Evolutionary conservation across 2,113 vertebrate species (phyloP), one percentile per base, ranked within the genome.

Genomic region (Onychostruthus taczanowskii): DNA sequence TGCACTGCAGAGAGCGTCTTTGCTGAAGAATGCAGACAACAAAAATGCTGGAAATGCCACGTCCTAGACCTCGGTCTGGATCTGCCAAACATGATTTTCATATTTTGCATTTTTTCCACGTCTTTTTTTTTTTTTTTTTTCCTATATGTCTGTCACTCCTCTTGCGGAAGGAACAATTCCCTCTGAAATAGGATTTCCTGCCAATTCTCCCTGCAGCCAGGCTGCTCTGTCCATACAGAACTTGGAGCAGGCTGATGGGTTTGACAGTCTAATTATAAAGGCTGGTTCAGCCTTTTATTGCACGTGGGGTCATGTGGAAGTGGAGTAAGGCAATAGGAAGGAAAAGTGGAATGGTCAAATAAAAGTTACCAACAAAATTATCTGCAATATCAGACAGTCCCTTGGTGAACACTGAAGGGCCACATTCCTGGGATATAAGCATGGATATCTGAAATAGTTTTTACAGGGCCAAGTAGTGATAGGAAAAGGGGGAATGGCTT

Each of bases 1-100:
- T 6, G 50, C 74, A 11, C 33, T 43, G 62, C 78, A 47, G 72
- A 58, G 55, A 69, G 72, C 0, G 59, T 55, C 74, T 91, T 62
- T 44, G 59, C 80, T 89, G 93, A 87, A 90, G 82, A 93, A 88
- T 70, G 80, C 88, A 88, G 92, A 89, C 92, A 87, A 61, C 78
- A 96, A 84, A 97, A 94, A 87, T 89, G 84, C 62, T 89, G 88
- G 7, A 92, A 89, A 76, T 85, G 95, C 89, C 84, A 86, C 35
- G 61, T 93, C 84, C 79, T 67, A 95, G 89, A 84, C 89, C 87
- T 95, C 68, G 10, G 27, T 44, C 91, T 68, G 10, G 39, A 47
- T 87, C 88, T 90, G 84, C 95, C 93, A 94, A 91, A 95, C 77
- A 79, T 88, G 85, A 93, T 93, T 84, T 89, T 95, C 93, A 81